phyloP scores from a whole-genome alignment of 1,140 invertebrate genomes.

The Drosophila nebulosa region DNA sequence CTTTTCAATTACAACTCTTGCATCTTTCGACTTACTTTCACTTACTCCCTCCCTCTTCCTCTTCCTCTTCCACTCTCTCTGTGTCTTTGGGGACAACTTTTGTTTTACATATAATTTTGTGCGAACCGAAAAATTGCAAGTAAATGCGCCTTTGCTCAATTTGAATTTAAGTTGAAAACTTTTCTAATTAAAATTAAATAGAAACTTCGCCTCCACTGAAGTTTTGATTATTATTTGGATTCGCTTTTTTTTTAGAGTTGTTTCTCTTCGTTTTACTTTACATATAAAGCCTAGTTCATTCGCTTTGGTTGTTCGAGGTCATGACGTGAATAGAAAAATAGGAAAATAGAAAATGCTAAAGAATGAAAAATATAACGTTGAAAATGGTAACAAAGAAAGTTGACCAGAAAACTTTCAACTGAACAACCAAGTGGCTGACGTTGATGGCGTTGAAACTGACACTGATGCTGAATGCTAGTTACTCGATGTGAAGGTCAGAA shows the following conservation, averaged over 20 bases:
- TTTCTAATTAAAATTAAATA: constrained; percentile 79
- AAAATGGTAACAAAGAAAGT: constrained; percentile 31
- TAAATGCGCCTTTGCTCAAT: constrained; percentile 50
- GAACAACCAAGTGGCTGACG: constrained; percentile 30
- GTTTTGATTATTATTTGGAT: constrained; percentile 74
- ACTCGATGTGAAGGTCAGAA: constrained; percentile 5
- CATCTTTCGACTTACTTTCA: constrained; percentile 7
- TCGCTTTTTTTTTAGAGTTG: constrained; percentile 38
- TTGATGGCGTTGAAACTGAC: not conserved
- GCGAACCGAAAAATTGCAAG: constrained; percentile 42
- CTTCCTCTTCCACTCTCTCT: not conserved
- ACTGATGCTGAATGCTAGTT: not conserved
- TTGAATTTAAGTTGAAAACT: constrained; percentile 71
- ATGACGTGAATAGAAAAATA: constrained; percentile 20
- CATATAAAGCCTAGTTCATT: constrained; percentile 5
- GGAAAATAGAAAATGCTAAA: constrained; percentile 6
- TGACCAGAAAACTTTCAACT: constrained; percentile 29
- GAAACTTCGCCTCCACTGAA: constrained; percentile 58
- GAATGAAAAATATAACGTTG: not conserved
- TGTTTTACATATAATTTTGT: constrained; percentile 52
- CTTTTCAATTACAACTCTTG: constrained; percentile 8
- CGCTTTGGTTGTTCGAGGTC: constrained; percentile 31
- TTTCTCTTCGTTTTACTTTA: constrained; percentile 7
- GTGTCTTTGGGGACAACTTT: constrained; percentile 40
- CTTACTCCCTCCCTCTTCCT: not conserved